Evolutionary conservation across 2,113 vertebrate species (phyloP).

Genomic region (Gila orcuttii): DNA sequence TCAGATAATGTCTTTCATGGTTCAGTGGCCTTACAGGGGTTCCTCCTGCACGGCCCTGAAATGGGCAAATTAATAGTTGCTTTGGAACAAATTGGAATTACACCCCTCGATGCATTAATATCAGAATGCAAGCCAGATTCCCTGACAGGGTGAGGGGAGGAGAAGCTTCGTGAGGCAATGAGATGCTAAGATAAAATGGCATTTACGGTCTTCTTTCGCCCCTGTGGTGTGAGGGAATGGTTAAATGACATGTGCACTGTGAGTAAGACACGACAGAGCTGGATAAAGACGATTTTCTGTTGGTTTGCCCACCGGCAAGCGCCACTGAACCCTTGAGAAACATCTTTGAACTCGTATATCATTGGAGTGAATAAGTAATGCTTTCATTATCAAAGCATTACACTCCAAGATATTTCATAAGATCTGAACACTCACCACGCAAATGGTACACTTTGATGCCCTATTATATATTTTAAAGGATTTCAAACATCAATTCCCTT

Average conservation of each 20-base stretch:
- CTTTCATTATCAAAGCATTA: slow-evolving; percentile 36
- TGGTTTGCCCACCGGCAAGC: slow-evolving; percentile 17
- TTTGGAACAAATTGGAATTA: slow-evolving; percentile 90
- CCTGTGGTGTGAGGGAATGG: slow-evolving; percentile 29
- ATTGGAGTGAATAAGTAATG: neutral
- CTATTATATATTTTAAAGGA: neutral
- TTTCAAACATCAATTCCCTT: neutral
- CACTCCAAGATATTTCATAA: neutral
- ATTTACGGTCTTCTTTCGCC: neutral
- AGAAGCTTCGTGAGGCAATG: slow-evolving; percentile 59
- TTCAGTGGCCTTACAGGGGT: slow-evolving; percentile 87
- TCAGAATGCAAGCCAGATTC: slow-evolving; percentile 63
- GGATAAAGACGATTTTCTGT: slow-evolving; percentile 17
- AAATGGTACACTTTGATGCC: too few relatives aligned
- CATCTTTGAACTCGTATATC: neutral
- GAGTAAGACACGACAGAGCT: slow-evolving; percentile 22
- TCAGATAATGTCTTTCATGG: slow-evolving; percentile 90
- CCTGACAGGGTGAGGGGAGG: slow-evolving; percentile 50
- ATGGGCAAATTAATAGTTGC: slow-evolving; percentile 92
- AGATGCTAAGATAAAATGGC: slow-evolving; percentile 58
- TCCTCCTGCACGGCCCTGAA: slow-evolving; percentile 87
- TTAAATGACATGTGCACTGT: slow-evolving; percentile 38
- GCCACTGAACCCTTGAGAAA: neutral
- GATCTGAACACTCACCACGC: neutral
- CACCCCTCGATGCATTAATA: slow-evolving; percentile 78